A percentile compares a stretch with the other conserved stretches of the same genome.
phyloP scores from a whole-genome alignment of 2,797 vertebrate species.

The Hirundo rustica region DNA sequence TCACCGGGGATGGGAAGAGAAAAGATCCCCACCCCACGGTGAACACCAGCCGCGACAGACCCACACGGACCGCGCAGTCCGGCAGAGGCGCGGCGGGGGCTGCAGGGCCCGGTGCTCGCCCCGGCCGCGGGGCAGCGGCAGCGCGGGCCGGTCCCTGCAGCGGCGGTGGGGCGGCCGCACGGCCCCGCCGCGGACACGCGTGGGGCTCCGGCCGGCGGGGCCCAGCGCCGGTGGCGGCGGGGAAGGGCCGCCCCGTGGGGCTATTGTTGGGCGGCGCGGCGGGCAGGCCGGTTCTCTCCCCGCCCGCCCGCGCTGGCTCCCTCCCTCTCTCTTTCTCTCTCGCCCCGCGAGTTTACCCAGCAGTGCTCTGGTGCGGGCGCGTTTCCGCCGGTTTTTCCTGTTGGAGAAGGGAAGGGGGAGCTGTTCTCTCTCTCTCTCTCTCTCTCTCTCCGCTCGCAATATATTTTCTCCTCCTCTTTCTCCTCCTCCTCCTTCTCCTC shows the following conservation, averaged over 20 bases:
- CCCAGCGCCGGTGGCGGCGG: neutral
- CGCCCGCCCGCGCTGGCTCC: neutral
- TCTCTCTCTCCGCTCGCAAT: neutral
- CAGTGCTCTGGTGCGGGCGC: constrained; percentile 61
- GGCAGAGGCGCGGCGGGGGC: neutral
- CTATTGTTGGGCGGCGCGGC: neutral
- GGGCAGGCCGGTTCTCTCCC: neutral
- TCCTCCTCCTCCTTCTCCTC: constrained; percentile 17
- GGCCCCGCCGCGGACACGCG: neutral
- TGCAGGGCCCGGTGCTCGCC: neutral
- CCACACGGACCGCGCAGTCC: accelerated
- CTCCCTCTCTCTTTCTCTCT: neutral
- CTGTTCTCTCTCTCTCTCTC: constrained; percentile 53
- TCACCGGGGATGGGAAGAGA: neutral
- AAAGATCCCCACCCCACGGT: neutral
- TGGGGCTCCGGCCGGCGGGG: neutral
- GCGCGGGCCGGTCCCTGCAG: neutral
- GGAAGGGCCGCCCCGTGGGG: neutral
- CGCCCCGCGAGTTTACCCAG: constrained; percentile 56
- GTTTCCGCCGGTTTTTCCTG: constrained; percentile 77
- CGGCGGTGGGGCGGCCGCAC: no score
- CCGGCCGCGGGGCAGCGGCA: neutral
- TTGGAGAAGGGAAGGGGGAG: constrained; percentile 67
- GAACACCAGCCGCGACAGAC: neutral
- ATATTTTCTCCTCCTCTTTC: constrained; percentile 44